Evolutionary conservation across 2,888 invertebrate species (phyloP), one percentile per base, ranked within the genome.

Genomic region (Drosophila hawaiiensis): DNA sequence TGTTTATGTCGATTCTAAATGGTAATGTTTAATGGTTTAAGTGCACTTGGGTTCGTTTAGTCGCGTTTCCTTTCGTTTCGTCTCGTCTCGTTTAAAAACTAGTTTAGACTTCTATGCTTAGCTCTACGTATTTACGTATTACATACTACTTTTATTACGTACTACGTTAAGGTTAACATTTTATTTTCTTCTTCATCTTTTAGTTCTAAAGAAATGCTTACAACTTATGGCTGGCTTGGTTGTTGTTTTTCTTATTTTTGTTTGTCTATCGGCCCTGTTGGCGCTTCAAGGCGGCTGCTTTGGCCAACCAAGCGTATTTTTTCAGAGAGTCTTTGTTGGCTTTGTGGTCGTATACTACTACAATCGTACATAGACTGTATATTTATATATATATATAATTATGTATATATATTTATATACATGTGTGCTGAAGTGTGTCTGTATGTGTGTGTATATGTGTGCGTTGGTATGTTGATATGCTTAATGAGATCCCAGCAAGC

Each of bases 241-340:
- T 78, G 41, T 58, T 41, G 29, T 58, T 41, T n/a, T 29, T 56
- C 35, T 78, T 67, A 19, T 35, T 68, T 61, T 69, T 76, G 71
- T 63, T 60, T 63, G 55, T 73, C 64, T 68, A 64, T 65, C 71
- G 55, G 71, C 70, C 53, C 52, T 49, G 61, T 76, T 80, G 76
- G 75, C 63, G 58, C 75, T 53, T 55, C 64, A 33, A 41, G 61
- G 68, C 64, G 80, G 70, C 58, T 22, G 56, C 56, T 25, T 56
- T 33, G 28, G 58, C 69, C 80, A 78, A 78, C 84, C 78, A 78
- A 76, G 87, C 89, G 73, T 74, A 72, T 76, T 77, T 83, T 74
- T 74, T 75, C 73, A 83, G 89, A 92, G 93, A 92, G 92, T 92
- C 92, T 92, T 92, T 92, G 84, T 93, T 93, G 92, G 92, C 92